Evolutionary conservation across 1,140 invertebrate species (phyloP), one percentile per base, ranked within the genome.

Genomic region (Apolygus lucorum): DNA sequence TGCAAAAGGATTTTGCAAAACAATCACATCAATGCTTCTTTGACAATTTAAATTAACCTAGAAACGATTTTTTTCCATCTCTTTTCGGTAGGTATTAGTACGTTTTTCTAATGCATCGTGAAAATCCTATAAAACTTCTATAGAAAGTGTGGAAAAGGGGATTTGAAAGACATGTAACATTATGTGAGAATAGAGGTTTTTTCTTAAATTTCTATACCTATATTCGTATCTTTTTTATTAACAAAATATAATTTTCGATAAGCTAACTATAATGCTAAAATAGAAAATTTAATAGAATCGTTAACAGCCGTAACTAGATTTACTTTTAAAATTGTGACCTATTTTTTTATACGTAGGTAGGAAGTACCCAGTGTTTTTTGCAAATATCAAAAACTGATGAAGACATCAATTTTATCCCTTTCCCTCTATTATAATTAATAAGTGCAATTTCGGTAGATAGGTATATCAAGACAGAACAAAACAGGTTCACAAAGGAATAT

Each of bases 241-340:
- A 59, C 54, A 59, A 59, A 59, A 59, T 59, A 59, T 59, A 59
- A 59, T 59, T 59, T 59, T 24, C 22, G 54, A 59, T 59, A 59
- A 59, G 54, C 54, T 59, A 59, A 59, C 54, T 59, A 59, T 22
- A 24, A 59, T 14, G 54, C 11, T 59, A 59, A 59, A 59, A 59
- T 14, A 14, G 22, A 14, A 59, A 59, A 59, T 59, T 59, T 21
- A 59, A 59, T 59, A 59, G 22, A 22, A 59, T 59, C 22, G 54
- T 59, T 24, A 59, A 59, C 54, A 59, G 54, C 54, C 54, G 22
- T 24, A 59, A 59, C 54, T 59, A 59, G 22, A 59, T 24, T 59
- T 59, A 13, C 13, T 4, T 59, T 49, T 49, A 49, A 59, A 59
- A 13, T 11, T 21, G 13, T 59, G 22, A 59, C 22, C 4, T 11